Evolutionary conservation across 2,888 invertebrate genomes (phyloP), one percentile per base, ranked within the genome.

Genomic region (Eilema sororculum): DNA sequence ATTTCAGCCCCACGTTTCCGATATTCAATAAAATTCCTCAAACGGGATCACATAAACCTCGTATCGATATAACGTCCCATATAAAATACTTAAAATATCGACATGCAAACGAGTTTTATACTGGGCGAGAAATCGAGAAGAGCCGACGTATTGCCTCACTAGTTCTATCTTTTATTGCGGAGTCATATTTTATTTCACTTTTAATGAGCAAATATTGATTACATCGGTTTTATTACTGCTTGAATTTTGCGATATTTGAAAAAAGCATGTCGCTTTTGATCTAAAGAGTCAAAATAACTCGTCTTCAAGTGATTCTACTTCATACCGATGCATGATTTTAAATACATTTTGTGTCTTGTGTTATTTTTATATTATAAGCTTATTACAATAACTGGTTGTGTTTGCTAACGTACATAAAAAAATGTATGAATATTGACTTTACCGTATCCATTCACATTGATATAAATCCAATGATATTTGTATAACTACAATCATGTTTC

Each of bases 11-110:
- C 88, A 90, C 90, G 89, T 91, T 92, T 89, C 90, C 74, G 86
- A 91, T 93, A 93, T 94, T 93, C 89, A 93, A 94, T 93, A 93
- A 91, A 91, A 90, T 86, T 85, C 84, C 84, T 90, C 91, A 91
- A 92, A 92, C 86, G 86, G 84, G 88, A 91, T 91, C 87, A 88
- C 86, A 88, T 86, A 86, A 86, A 87, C 85, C 85, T 87, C 83
- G 80, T 86, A 86, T 85, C 84, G 86, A 88, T 88, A 88, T 86
- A 86, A 83, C 71, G 76, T 75, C 77, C 73, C 78, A 81, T 82
- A 84, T 82, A 83, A 82, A 86, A 80, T 83, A 84, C 86, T 89
- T 90, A 88, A 65, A 89, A 89, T 89, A 89, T 90, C 84, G 84
- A 87, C 89, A 89, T 86, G 88, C 87, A 89, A 89, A 89, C 85